These are phyloP conservation scores for Rhabdophis nuchalis DNA, from an alignment of 2,797 vertebrate species.

Conservation along the genomic window DNA sequence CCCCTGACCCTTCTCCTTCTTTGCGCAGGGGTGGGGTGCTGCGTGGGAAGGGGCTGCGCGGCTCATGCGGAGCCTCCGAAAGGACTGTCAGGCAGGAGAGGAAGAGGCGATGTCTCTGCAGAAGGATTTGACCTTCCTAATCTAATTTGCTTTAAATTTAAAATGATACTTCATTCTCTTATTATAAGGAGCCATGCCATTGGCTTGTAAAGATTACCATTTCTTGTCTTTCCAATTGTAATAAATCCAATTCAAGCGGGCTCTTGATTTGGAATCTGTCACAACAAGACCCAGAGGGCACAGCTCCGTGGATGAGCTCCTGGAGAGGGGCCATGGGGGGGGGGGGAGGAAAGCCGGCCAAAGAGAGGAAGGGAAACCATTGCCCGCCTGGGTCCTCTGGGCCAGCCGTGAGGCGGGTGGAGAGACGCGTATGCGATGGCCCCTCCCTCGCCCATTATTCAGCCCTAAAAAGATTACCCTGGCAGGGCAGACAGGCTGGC, in stretches of 20 bases:
- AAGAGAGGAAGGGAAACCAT: constrained; percentile 47
- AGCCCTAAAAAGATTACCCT: constrained; percentile 59
- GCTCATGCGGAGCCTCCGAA: constrained; percentile 60
- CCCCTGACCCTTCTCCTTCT: constrained; percentile 40
- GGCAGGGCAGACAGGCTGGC: constrained; percentile 66
- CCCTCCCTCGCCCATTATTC: constrained; percentile 55
- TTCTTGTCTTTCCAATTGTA: constrained; percentile 68
- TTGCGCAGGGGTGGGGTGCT: constrained; percentile 43
- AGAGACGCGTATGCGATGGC: constrained; percentile 59
- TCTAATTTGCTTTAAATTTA: constrained; percentile 76
- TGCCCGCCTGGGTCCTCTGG: constrained; percentile 39
- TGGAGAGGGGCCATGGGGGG: constrained; percentile 21
- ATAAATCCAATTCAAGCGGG: constrained; percentile 72
- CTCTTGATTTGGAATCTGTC: constrained; percentile 69
- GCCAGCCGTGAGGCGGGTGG: constrained; percentile 36
- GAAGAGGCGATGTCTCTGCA: constrained; percentile 53
- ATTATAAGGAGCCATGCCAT: constrained; percentile 65
- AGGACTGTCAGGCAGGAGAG: constrained; percentile 55
- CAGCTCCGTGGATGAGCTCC: constrained; percentile 26
- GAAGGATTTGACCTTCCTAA: constrained; percentile 70
- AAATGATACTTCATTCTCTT: constrained; percentile 73
- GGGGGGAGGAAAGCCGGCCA: constrained; percentile 30
- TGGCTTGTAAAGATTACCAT: constrained; percentile 70
- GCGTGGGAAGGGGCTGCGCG: constrained; percentile 61
- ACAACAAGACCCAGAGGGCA: constrained; percentile 67